Evolutionary conservation across 2,888 invertebrate species (phyloP).

Genomic region (Panopea generosa): DNA sequence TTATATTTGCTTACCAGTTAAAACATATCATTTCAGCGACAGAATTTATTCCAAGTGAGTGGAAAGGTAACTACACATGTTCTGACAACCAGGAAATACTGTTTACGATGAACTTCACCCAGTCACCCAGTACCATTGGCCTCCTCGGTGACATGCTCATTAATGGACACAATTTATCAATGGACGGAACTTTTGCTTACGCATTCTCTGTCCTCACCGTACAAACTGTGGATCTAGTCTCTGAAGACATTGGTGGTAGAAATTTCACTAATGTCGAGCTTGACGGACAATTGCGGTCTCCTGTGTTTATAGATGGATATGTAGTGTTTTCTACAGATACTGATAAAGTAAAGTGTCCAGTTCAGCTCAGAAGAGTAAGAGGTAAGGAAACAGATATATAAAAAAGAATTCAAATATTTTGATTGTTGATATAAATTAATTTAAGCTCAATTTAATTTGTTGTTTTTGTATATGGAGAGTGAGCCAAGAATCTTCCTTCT

Average conservation of each 20-base stretch:
- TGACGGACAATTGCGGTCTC: constrained; percentile 27
- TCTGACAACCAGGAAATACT: constrained; percentile 16
- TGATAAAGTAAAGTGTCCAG: constrained; percentile 39
- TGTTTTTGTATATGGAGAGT: no score
- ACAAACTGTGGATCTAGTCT: constrained; percentile 32
- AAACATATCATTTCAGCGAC: constrained; percentile 17
- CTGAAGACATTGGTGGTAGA: constrained; percentile 29
- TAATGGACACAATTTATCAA: constrained; percentile 23
- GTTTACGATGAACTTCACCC: constrained; percentile 48
- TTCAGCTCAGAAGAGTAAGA: constrained; percentile 41
- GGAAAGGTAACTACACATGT: constrained; percentile 66
- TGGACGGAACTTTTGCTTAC: constrained; percentile 46
- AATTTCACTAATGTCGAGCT: constrained; percentile 57
- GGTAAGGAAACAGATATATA: constrained; percentile 41
- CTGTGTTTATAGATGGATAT: constrained; percentile 38
- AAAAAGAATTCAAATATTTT: no score
- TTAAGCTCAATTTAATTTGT: no score
- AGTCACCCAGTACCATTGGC: constrained; percentile 35
- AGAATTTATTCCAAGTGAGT: constrained; percentile 63
- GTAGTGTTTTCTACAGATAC: constrained; percentile 38
- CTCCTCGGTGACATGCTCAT: constrained; percentile 41
- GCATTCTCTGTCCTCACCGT: constrained; percentile 36
- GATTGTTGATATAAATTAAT: no score
- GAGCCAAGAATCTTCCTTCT: no score
- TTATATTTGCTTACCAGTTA: no score